Conservation (phyloP, 2,888 invertebrate genomes). For the Zootermopsis nevadensis region DNA sequence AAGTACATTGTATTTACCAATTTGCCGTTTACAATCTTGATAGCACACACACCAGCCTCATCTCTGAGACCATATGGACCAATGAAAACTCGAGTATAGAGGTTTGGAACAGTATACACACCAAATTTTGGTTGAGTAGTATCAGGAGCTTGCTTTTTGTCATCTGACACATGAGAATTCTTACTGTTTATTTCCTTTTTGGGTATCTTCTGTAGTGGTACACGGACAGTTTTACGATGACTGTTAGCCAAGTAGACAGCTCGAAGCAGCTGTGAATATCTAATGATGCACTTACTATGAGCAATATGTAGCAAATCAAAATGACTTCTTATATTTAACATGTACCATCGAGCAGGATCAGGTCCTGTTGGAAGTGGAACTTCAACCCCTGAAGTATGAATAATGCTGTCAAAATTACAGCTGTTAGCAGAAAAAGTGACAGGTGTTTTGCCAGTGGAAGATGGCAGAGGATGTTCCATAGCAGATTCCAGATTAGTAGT, state of each 20-base stretch:
- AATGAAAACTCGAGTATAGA: conserved; percentile 60
- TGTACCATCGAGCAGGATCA: conserved; percentile 66
- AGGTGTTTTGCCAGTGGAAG: conserved; percentile 55
- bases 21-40: conserved; percentile 18
- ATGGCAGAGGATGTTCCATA: background rate
- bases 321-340: conserved; percentile 68
- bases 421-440: no score
- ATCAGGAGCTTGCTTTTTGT: background rate
- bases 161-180: background rate
- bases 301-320: conserved; percentile 68
- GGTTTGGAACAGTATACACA: conserved; percentile 60
- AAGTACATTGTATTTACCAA: background rate
- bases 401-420: background rate
- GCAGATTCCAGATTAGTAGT: background rate
- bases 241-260: conserved; percentile 65
- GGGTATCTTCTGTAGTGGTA: conserved; percentile 54
- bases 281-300: conserved; percentile 67
- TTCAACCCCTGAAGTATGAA: conserved; percentile 30
- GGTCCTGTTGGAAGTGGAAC: conserved; percentile 58
- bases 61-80: conserved; percentile 60
- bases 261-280: conserved; percentile 65
- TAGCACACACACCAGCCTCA: conserved; percentile 55
- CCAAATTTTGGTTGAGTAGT: conserved; percentile 57
- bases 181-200: background rate
- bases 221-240: conserved; percentile 66